phyloP scores from a whole-genome alignment of 2,797 vertebrate species.

The Tragelaphus eurycerus region DNA sequence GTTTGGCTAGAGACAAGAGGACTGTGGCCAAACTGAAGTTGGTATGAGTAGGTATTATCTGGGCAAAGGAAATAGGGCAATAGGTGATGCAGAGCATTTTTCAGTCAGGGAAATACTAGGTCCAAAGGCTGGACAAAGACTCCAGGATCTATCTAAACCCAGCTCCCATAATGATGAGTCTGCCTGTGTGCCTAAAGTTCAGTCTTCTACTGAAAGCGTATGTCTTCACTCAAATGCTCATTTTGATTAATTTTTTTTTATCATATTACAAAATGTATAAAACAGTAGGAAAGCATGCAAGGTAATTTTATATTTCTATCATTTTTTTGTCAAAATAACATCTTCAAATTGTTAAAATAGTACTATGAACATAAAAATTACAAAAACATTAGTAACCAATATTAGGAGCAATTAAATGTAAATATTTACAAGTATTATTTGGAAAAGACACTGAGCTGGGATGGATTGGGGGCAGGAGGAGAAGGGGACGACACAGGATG shows the following conservation, averaged over 20 bases:
- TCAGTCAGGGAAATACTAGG: neutral
- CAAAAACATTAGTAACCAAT: neutral
- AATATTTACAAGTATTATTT: neutral
- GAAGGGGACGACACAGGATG: too few species aligned
- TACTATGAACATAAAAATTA: neutral
- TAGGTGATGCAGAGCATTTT: neutral
- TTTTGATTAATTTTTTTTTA: neutral
- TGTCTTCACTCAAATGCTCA: neutral
- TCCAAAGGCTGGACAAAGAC: neutral
- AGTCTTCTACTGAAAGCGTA: neutral
- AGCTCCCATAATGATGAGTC: neutral
- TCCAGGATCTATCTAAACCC: neutral
- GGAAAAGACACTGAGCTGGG: too few species aligned
- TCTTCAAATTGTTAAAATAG: neutral
- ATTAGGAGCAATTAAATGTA: neutral
- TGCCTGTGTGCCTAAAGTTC: neutral
- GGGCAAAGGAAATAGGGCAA: neutral
- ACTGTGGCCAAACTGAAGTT: neutral
- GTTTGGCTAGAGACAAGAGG: neutral
- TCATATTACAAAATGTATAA: neutral
- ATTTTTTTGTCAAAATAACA: slow-evolving; percentile 4
- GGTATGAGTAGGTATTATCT: neutral
- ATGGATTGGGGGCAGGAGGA: too few species aligned
- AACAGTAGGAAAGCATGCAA: neutral
- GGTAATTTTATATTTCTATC: neutral